Evolutionary conservation across 1,140 invertebrate genomes (phyloP).

Genomic region (Acromyrmex charruanus): DNA sequence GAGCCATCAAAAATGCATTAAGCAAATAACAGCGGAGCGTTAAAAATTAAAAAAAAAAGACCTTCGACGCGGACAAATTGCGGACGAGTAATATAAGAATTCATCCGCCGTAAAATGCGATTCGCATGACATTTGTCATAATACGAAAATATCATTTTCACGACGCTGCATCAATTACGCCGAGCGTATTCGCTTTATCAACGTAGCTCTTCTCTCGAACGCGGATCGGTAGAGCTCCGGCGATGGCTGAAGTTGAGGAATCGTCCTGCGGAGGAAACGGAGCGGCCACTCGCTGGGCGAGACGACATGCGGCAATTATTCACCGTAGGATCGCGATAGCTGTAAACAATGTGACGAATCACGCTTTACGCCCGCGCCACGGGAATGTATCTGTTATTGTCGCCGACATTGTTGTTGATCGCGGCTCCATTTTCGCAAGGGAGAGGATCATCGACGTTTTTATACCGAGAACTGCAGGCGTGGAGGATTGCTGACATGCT

Average conservation of each 20-base stretch:
- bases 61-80: not conserved
- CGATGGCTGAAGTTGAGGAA: constrained; percentile 47
- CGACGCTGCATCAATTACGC: constrained; percentile 35
- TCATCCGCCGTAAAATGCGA: not conserved
- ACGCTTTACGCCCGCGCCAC: constrained; percentile 14
- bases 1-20: constrained; percentile 35
- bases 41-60: constrained; percentile 19
- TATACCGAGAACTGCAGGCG: constrained; percentile 7
- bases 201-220: not conserved
- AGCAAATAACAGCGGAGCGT: not conserved
- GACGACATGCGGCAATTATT: constrained; percentile 50
- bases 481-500: constrained; percentile 47
- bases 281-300: constrained; percentile 1
- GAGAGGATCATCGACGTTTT: constrained; percentile 46
- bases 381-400: constrained; percentile 51
- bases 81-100: not conserved
- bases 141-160: constrained; percentile 5
- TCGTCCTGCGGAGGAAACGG: constrained; percentile 14
- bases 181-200: constrained; percentile 16
- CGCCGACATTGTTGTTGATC: constrained; percentile 51
- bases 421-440: constrained; percentile 33
- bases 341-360: constrained; percentile 60
- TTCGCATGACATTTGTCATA: constrained; percentile 16
- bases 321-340: constrained; percentile 26
- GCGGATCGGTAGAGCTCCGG: not conserved